Evolutionary conservation across 2,888 invertebrate species (phyloP).

Genomic region (Sphaerophoria taeniata): DNA sequence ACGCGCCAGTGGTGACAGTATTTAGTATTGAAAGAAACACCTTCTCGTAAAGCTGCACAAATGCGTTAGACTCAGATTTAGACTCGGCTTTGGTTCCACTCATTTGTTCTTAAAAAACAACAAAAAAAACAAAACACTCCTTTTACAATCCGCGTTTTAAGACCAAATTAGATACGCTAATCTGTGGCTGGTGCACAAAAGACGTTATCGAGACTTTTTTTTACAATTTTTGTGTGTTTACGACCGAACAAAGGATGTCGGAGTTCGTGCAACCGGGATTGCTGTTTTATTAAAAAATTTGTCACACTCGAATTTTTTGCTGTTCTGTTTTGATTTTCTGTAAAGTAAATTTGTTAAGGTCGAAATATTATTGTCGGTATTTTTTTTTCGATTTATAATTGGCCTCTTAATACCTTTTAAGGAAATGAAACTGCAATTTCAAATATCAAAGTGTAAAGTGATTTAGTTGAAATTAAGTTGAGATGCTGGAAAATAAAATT

Average conservation of each 20-base stretch:
- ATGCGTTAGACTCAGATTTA: constrained; percentile 41
- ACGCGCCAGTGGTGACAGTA: constrained; percentile 10
- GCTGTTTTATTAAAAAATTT: constrained; percentile 49
- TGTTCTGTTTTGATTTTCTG: constrained; percentile 55
- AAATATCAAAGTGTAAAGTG: background rate
- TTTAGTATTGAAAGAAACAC: background rate
- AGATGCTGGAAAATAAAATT: background rate
- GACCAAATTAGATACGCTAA: constrained; percentile 70
- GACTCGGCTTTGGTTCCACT: constrained; percentile 60
- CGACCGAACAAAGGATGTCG: background rate
- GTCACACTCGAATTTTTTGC: constrained; percentile 47
- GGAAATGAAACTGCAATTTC: background rate
- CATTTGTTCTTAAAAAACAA: constrained; percentile 12
- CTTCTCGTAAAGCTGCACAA: constrained; percentile 41
- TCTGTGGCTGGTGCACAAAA: constrained; percentile 25
- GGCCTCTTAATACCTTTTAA: background rate
- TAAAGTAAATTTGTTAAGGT: constrained; percentile 47
- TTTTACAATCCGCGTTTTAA: constrained; percentile 64
- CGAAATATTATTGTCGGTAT: constrained; percentile 63
- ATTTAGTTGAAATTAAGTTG: background rate
- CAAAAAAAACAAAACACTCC: background rate
- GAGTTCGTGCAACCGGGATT: constrained; percentile 28
- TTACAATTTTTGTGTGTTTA: background rate
- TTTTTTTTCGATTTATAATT: constrained; percentile 18
- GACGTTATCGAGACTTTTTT: constrained; percentile 60